phyloP scores from a whole-genome alignment of 2,888 invertebrate species.

The Diarsia brunnea region DNA sequence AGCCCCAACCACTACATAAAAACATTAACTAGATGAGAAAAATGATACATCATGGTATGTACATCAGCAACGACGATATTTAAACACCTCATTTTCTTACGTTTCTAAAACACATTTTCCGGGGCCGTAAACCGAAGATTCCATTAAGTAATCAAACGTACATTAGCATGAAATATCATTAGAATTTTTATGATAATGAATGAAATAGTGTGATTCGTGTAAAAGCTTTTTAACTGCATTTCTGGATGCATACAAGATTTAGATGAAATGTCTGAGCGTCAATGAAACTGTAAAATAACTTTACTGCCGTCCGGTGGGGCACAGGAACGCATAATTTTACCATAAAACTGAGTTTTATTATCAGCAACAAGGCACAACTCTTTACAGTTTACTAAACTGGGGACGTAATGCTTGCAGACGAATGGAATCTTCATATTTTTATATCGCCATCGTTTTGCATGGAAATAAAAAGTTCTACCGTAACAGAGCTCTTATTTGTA shows the following conservation, averaged over 20 bases:
- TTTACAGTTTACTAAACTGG: slow-evolving; percentile 71
- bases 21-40: slow-evolving; percentile 42
- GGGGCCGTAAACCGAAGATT: slow-evolving; percentile 29
- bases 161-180: slow-evolving; percentile 39
- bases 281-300: slow-evolving; percentile 81
- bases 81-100: slow-evolving; percentile 36
- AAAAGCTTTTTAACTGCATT: slow-evolving; percentile 82
- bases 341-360: slow-evolving; percentile 83
- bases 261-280: slow-evolving; percentile 72
- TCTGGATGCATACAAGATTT: slow-evolving; percentile 69
- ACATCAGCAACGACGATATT: background rate
- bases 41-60: background rate
- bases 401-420: slow-evolving; percentile 56
- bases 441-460: slow-evolving; percentile 43
- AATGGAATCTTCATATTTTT: slow-evolving; percentile 59
- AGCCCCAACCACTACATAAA: background rate
- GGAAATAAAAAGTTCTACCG: slow-evolving; percentile 43
- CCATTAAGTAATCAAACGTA: slow-evolving; percentile 49
- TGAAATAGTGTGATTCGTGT: slow-evolving; percentile 67
- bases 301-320: slow-evolving; percentile 77
- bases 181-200: slow-evolving; percentile 58
- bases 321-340: slow-evolving; percentile 80
- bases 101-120: slow-evolving; percentile 34
- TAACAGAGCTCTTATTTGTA: slow-evolving; percentile 14
- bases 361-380: slow-evolving; percentile 76